These are phyloP conservation scores for Parazoanthus swiftii DNA, from an alignment of 92 coral and sea anemone species.

Conservation along the genomic window DNA sequence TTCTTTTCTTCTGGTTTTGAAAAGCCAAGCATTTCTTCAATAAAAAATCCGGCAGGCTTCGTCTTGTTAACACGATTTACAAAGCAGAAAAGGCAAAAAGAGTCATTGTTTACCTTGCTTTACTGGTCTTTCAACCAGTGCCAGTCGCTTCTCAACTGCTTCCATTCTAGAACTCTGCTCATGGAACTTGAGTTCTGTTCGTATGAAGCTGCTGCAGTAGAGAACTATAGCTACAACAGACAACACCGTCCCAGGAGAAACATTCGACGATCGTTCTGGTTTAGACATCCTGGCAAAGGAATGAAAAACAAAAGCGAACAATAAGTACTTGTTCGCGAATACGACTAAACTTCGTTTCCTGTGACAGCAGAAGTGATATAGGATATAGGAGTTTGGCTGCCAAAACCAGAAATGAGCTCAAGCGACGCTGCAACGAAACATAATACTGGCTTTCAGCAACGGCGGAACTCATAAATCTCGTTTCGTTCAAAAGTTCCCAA, in stretches of 20 bases:
- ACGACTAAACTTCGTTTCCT: background rate
- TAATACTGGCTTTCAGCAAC: too few relatives aligned
- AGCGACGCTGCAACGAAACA: too few relatives aligned
- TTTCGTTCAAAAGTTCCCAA: too few relatives aligned
- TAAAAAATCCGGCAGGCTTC: too few relatives aligned
- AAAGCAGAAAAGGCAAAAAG: too few relatives aligned
- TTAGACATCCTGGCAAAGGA: background rate
- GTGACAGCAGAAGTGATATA: background rate
- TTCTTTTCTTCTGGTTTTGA: too few relatives aligned
- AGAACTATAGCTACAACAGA: background rate
- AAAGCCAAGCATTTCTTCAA: too few relatives aligned
- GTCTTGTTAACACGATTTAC: too few relatives aligned
- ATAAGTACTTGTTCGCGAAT: background rate
- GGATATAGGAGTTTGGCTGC: background rate
- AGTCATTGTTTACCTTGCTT: background rate
- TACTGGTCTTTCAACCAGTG: background rate
- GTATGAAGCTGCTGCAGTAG: background rate
- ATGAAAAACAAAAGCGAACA: background rate
- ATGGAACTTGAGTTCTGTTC: conserved; percentile 12
- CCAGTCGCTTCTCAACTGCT: background rate
- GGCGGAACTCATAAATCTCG: too few relatives aligned
- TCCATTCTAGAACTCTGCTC: conserved; percentile 12
- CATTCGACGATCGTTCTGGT: background rate
- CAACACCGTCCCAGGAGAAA: conserved; percentile 19
- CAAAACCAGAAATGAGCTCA: background rate